A percentile compares a stretch with the other conserved stretches of the same genome.
phyloP scores from a whole-genome alignment of 2,113 vertebrate species.

The Mionectes macconnelli region DNA sequence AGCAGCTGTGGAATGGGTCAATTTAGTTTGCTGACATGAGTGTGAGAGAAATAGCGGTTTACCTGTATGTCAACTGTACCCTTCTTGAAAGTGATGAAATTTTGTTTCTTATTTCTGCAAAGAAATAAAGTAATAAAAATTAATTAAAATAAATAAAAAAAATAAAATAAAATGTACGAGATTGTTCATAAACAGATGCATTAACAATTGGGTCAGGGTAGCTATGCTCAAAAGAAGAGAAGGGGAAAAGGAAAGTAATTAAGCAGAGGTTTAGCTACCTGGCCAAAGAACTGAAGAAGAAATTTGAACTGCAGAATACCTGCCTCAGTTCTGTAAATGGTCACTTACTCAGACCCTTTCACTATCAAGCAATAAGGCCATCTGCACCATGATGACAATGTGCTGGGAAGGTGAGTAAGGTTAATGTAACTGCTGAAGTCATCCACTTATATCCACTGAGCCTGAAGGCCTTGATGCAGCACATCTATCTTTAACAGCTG shows the following conservation, averaged over 20 bases:
- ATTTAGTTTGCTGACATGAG: neutral
- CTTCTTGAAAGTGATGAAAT: neutral
- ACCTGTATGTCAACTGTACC: neutral
- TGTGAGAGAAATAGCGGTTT: neutral
- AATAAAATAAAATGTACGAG: neutral
- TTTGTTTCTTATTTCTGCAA: neutral
- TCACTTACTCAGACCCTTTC: neutral
- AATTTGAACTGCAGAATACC: neutral
- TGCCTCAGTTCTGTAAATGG: neutral
- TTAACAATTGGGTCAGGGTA: neutral
- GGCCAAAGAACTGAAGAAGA: neutral
- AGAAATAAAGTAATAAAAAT: neutral
- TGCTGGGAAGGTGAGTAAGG: neutral
- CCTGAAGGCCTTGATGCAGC: neutral
- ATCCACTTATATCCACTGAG: neutral
- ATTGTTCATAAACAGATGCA: neutral
- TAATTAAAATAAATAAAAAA: neutral
- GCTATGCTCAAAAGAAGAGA: neutral
- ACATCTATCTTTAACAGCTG: neutral
- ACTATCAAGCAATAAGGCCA: neutral
- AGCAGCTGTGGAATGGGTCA: neutral
- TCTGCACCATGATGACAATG: neutral
- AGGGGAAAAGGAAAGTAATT: neutral
- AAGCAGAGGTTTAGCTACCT: neutral
- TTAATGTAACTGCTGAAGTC: neutral